Conservation (phyloP, 1,140 invertebrate species). For the Meloidogyne exigua region DNA sequence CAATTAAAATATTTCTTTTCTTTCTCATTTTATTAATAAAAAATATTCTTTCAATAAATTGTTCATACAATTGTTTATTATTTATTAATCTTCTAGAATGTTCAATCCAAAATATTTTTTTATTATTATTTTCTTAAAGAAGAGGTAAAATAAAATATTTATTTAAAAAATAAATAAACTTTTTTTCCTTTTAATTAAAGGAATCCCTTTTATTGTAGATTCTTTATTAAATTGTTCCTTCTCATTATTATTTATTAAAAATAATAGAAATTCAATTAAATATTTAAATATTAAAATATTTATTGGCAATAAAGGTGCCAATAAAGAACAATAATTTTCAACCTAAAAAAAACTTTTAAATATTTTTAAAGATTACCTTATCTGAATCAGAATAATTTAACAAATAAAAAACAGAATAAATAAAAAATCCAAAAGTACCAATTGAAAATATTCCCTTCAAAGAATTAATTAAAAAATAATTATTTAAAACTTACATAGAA, state of each 20-base stretch:
- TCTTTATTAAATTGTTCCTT: not conserved
- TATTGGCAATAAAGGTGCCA: slow-evolving; percentile 5
- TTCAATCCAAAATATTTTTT: not conserved
- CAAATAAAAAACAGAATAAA: not conserved
- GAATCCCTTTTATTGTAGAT: not conserved
- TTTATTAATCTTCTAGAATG: not conserved
- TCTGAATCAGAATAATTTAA: not conserved
- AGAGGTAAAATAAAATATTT: not conserved
- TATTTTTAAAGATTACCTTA: not conserved
- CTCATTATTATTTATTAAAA: not conserved
- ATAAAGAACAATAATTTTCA: not conserved
- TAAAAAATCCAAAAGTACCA: not conserved
- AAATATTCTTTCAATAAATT: not conserved
- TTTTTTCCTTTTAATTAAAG: not conserved
- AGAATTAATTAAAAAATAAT: not conserved
- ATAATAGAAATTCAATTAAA: slow-evolving; percentile 7
- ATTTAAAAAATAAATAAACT: no score
- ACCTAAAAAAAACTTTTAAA: not conserved
- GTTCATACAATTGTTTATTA: not conserved
- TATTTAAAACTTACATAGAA: slow-evolving; percentile 12
- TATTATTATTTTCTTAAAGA: not conserved
- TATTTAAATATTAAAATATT: slow-evolving; percentile 12
- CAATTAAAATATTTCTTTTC: not conserved
- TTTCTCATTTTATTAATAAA: not conserved
- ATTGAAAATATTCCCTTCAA: slow-evolving; percentile 6